Conservation (phyloP, 2,888 invertebrate genomes). For the Hylaea fasciaria region DNA sequence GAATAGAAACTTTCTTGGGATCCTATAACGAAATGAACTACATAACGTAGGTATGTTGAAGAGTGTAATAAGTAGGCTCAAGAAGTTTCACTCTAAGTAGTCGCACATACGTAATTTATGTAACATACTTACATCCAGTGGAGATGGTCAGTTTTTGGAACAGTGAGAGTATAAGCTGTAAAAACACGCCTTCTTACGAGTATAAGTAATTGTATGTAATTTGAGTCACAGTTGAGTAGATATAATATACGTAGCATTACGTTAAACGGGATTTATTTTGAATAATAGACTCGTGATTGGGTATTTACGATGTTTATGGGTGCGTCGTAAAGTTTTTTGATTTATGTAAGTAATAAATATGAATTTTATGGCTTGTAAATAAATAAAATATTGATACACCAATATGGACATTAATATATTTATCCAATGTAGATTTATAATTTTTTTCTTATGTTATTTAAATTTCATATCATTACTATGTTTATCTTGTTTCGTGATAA, state of each 20-base stretch:
- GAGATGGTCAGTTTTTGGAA: slow-evolving; percentile 40
- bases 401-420: no score
- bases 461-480: no score
- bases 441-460: no score
- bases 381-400: no score
- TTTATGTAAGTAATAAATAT: not conserved
- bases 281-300: slow-evolving; percentile 1
- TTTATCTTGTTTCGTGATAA: no score
- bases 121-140: slow-evolving; percentile 26
- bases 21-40: no score
- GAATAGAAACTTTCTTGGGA: no score
- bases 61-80: slow-evolving; percentile 4
- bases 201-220: slow-evolving; percentile 15
- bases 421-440: no score
- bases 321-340: not conserved
- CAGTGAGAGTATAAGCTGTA: slow-evolving; percentile 40
- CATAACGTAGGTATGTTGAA: not conserved
- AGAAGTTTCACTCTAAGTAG: slow-evolving; percentile 16
- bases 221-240: slow-evolving; percentile 24
- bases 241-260: slow-evolving; percentile 17
- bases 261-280: not conserved
- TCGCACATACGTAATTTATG: slow-evolving; percentile 29
- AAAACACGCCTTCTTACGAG: slow-evolving; percentile 9
- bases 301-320: slow-evolving; percentile 7
- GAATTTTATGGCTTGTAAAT: not conserved